These are phyloP conservation scores for Lacanobia wlatinum DNA, from an alignment of 2,888 invertebrate genomes.

Conservation along the genomic window DNA sequence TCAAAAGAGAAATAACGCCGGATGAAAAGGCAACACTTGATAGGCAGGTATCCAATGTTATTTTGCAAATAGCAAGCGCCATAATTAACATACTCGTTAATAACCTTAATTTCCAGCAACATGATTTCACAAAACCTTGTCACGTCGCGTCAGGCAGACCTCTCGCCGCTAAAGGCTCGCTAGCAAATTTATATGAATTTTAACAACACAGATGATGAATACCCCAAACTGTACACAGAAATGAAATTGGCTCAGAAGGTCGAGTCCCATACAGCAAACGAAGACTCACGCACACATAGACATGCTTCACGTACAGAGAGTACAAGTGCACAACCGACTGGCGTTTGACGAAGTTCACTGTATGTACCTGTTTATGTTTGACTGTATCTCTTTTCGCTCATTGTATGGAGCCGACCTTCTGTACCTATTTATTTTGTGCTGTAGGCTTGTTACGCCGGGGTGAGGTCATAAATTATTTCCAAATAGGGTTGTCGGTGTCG, in stretches of 20 bases:
- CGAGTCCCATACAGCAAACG: not conserved
- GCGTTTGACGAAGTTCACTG: not conserved
- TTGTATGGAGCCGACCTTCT: conserved; percentile 13
- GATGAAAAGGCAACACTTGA: not conserved
- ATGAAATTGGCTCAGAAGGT: conserved; percentile 2
- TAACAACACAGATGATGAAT: conserved; percentile 65
- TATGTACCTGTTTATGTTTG: not conserved
- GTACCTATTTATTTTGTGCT: conserved; percentile 34
- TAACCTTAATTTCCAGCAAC: conserved; percentile 32
- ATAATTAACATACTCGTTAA: conserved; percentile 27
- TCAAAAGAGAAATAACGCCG: not conserved
- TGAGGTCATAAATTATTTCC: conserved; percentile 69
- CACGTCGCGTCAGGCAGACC: conserved; percentile 39
- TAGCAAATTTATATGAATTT: conserved; percentile 68
- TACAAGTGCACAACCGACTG: not conserved
- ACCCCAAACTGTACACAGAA: conserved; percentile 32
- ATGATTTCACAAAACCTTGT: conserved; percentile 39
- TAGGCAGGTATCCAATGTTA: not conserved
- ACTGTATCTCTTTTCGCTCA: not conserved
- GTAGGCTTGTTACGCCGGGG: conserved; percentile 57
- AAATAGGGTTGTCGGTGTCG: conserved; percentile 62
- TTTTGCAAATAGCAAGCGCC: not conserved
- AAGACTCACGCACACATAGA: not conserved
- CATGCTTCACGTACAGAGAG: not conserved
- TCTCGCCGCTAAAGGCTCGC: conserved; percentile 32